Conservation (phyloP, 1,140 invertebrate genomes). For the Papilio machaon region DNA sequence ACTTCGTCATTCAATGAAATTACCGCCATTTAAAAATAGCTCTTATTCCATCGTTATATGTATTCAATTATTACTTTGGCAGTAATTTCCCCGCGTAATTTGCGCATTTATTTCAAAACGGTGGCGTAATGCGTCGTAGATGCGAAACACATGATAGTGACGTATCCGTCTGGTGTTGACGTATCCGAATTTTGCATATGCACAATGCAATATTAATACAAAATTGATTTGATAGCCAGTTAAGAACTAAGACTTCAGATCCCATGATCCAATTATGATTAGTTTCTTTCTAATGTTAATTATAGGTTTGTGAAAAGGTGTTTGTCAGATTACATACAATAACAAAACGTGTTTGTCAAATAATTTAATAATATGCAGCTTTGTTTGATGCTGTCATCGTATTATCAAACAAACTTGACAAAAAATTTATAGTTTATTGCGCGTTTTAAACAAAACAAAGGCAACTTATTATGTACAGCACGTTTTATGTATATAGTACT, state of each 20-base stretch:
- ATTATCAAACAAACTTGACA: too few relatives aligned
- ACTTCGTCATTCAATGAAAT: neutral
- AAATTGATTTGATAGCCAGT: neutral
- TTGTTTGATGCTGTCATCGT: too few relatives aligned
- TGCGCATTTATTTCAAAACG: slow-evolving; percentile 31
- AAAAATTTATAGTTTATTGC: too few relatives aligned
- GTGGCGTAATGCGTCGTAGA: slow-evolving; percentile 22
- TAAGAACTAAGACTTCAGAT: neutral
- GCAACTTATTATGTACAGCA: neutral
- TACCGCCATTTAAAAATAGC: neutral
- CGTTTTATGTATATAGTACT: neutral
- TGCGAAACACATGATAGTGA: slow-evolving; percentile 36
- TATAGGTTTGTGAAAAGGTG: too few relatives aligned
- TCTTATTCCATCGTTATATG: neutral
- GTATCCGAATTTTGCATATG: neutral
- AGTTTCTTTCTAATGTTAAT: too few relatives aligned
- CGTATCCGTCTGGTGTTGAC: slow-evolving; percentile 15
- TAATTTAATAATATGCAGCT: too few relatives aligned
- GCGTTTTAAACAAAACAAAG: too few relatives aligned
- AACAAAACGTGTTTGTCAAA: too few relatives aligned
- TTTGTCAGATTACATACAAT: too few relatives aligned
- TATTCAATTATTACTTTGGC: neutral
- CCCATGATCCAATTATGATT: neutral
- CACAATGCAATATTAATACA: neutral
- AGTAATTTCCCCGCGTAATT: slow-evolving; percentile 33